Conservation (phyloP, 2,797 vertebrate species). For the Enoplosus armatus region DNA sequence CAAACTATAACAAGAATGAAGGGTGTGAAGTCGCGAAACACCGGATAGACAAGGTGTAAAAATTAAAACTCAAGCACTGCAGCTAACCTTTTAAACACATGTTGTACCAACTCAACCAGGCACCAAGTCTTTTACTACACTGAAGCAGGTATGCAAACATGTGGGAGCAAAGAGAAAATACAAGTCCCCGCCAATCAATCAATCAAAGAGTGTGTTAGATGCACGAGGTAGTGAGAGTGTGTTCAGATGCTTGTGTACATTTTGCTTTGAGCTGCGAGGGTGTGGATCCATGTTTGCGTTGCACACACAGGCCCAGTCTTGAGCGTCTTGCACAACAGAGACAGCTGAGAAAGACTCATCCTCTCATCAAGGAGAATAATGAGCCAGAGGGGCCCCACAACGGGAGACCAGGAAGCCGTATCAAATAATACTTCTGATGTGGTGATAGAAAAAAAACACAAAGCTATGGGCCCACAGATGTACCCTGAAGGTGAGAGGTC, state of each 20-base stretch:
- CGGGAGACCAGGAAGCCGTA: constrained; percentile 1
- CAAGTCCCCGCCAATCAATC: constrained; percentile 20
- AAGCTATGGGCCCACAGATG: background rate
- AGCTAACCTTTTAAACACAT: background rate
- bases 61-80: background rate
- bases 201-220: constrained; percentile 26
- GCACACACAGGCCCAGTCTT: constrained; percentile 66
- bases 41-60: background rate
- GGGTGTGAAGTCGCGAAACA: background rate
- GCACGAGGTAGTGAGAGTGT: background rate
- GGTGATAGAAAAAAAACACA: constrained; percentile 2
- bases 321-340: constrained; percentile 63
- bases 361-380: constrained; percentile 8
- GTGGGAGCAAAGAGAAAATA: constrained; percentile 5
- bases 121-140: background rate
- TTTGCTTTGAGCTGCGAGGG: constrained; percentile 38
- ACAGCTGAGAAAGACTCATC: constrained; percentile 28
- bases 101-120: background rate
- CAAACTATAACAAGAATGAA: background rate
- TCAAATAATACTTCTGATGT: constrained; percentile 18
- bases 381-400: background rate
- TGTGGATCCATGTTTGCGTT: constrained; percentile 27
- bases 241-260: constrained; percentile 27
- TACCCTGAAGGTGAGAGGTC: constrained; percentile 16
- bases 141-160: constrained; percentile 19